Percentiles rank a stretch among this genome's conserved stretches.
These are phyloP conservation scores for Dorcus parallelipipedus DNA, from an alignment of 2,888 invertebrate genomes.

Conservation along the genomic window DNA sequence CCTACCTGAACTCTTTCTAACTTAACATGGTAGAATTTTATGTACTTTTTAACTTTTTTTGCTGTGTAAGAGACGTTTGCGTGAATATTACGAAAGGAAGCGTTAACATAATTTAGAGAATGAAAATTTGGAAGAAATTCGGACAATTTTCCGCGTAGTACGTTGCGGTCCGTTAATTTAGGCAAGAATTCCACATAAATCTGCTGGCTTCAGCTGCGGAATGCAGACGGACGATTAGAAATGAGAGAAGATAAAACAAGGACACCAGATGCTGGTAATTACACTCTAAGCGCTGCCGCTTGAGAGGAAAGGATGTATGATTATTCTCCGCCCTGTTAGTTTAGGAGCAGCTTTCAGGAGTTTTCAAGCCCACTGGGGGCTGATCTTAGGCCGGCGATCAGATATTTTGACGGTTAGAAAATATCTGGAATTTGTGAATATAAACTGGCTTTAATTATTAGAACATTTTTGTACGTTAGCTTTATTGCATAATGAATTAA, in stretches of 20 bases:
- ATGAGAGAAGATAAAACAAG: conserved; percentile 1
- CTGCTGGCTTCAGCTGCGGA: conserved; percentile 1
- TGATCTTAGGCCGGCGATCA: neutral
- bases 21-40: too few relatives aligned
- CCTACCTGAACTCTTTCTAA: too few relatives aligned
- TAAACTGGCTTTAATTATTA: too few relatives aligned
- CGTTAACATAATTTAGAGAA: neutral
- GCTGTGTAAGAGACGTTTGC: too few relatives aligned
- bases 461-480: too few relatives aligned
- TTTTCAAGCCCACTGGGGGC: neutral
- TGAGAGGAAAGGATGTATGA: neutral
- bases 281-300: neutral
- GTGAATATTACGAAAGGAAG: too few relatives aligned
- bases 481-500: too few relatives aligned
- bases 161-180: neutral
- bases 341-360: neutral
- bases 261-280: conserved; percentile 1
- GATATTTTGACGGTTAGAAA: too few relatives aligned
- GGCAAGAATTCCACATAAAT: neutral
- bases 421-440: too few relatives aligned
- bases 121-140: neutral
- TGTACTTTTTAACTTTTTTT: too few relatives aligned
- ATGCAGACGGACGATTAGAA: neutral
- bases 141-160: neutral
- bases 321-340: neutral